A percentile compares a stretch with the other conserved stretches of the same genome.
Conservation (phyloP, 2,888 invertebrate genomes). For the Chaetogeoica ovagalla region DNA sequence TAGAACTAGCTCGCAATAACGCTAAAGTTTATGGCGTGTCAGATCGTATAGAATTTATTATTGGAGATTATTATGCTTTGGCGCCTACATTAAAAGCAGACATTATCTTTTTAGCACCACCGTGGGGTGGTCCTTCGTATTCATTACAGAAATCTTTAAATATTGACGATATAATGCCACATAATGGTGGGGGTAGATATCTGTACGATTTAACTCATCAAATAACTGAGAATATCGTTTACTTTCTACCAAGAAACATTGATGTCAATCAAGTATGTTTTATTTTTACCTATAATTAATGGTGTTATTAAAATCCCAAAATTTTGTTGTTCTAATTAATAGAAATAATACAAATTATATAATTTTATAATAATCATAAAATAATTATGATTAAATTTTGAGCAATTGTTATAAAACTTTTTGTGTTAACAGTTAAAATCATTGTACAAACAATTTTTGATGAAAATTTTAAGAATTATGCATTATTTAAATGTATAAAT, state of each 20-base stretch:
- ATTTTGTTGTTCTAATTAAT: no score
- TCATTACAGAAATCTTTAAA: constrained; percentile 69
- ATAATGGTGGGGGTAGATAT: constrained; percentile 66
- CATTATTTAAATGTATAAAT: no score
- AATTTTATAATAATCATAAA: no score
- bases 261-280: constrained; percentile 73
- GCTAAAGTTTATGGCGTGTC: constrained; percentile 86
- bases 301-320: no score
- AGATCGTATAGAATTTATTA: constrained; percentile 87
- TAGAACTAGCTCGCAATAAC: constrained; percentile 87
- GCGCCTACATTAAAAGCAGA: constrained; percentile 73
- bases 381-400: no score
- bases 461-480: no score
- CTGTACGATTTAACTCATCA: constrained; percentile 70
- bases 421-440: no score
- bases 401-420: no score
- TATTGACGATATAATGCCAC: constrained; percentile 66
- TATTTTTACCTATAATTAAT: constrained; percentile 67
- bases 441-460: no score
- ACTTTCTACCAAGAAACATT: constrained; percentile 87
- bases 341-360: no score
- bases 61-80: constrained; percentile 83
- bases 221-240: constrained; percentile 77
- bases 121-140: constrained; percentile 97
- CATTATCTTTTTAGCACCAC: constrained; percentile 92